Conservation (phyloP, 30 jellyfish, hydroid and myxozoan genomes). For the Hydractinia echinata region DNA sequence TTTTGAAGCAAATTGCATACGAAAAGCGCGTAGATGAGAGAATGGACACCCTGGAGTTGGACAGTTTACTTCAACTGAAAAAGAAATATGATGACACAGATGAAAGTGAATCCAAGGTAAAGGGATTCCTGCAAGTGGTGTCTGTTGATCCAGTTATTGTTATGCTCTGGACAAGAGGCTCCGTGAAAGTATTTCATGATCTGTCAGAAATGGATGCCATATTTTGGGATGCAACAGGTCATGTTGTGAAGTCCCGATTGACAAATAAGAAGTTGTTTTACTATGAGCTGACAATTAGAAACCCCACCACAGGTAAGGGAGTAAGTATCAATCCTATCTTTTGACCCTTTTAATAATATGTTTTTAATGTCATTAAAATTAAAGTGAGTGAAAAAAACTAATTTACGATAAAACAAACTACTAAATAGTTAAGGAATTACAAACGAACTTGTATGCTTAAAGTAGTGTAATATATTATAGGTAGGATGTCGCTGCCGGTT, state of each 20-base stretch:
- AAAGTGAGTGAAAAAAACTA: no score
- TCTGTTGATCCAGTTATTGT: conserved; percentile 7
- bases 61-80: neutral
- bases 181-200: conserved; percentile 5
- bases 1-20: neutral
- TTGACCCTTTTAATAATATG: no score
- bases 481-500: conserved; percentile 24
- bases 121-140: neutral
- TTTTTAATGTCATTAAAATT: no score
- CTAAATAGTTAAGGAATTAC: no score
- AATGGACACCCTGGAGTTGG: neutral
- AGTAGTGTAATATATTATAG: no score
- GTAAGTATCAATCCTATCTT: no score
- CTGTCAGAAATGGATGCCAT: neutral
- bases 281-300: conserved; percentile 30
- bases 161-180: conserved; percentile 4
- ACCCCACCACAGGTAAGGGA: conserved; percentile 17
- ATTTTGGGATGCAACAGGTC: conserved; percentile 23
- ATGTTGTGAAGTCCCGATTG: neutral
- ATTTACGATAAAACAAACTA: no score
- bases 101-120: no score
- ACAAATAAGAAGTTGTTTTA: conserved; percentile 14
- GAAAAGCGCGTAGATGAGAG: neutral
- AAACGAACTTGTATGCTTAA: no score
- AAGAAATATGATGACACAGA: neutral